Percentiles rank a stretch among this genome's conserved stretches.
phyloP scores from a whole-genome alignment of 2,113 vertebrate genomes.

The Platichthys stellatus region DNA sequence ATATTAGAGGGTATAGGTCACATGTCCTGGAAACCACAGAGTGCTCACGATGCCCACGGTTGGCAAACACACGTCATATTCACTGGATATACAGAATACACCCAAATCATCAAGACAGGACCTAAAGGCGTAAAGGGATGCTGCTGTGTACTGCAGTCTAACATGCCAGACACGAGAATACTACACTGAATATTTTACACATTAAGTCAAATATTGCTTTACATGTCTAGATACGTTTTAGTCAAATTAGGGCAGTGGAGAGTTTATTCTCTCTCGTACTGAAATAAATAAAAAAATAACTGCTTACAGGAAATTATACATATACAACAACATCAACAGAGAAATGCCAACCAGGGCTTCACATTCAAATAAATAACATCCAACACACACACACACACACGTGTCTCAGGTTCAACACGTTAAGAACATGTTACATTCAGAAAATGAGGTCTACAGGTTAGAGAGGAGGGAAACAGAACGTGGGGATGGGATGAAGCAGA shows the following conservation, averaged over 20 bases:
- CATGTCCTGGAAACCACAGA: slow-evolving; percentile 23
- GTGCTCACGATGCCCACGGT: slow-evolving; percentile 30
- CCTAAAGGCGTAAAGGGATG: slow-evolving; percentile 27
- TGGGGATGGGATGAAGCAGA: neutral
- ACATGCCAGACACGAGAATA: slow-evolving; percentile 45
- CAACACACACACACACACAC: slow-evolving; percentile 56
- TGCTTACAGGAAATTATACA: slow-evolving; percentile 54
- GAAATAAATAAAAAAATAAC: slow-evolving; percentile 74
- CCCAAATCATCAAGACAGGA: neutral
- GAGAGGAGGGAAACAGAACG: slow-evolving; percentile 27
- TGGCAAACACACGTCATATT: slow-evolving; percentile 30
- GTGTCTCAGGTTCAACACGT: slow-evolving; percentile 58
- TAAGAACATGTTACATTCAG: slow-evolving; percentile 72
- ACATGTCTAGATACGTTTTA: slow-evolving; percentile 53
- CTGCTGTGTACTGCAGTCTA: slow-evolving; percentile 48
- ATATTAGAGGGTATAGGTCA: slow-evolving; percentile 44
- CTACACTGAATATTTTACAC: slow-evolving; percentile 52
- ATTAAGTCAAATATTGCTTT: slow-evolving; percentile 55
- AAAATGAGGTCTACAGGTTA: slow-evolving; percentile 68
- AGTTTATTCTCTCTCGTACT: slow-evolving; percentile 21
- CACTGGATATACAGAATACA: slow-evolving; percentile 52
- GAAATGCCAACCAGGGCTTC: slow-evolving; percentile 78
- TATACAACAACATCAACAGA: slow-evolving; percentile 24
- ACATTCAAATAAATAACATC: slow-evolving; percentile 80
- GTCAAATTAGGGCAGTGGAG: slow-evolving; percentile 35